Base-by-base conservation (phyloP, 2,797 vertebrate species). In the Sebastes paucispinis region DNA sequence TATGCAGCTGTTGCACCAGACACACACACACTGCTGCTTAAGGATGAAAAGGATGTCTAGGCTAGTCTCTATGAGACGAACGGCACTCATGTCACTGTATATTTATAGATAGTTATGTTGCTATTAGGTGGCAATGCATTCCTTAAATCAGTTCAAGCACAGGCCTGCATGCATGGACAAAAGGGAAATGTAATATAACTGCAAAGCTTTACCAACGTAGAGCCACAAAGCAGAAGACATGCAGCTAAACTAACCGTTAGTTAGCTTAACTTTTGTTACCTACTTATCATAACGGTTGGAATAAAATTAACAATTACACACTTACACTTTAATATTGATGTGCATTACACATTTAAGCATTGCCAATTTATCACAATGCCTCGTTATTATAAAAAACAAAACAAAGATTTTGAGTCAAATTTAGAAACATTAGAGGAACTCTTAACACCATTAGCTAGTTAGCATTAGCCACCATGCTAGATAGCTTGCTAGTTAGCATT, bases 381-480 rank as follows among this genome's bases (percentile, higher is more conserved):
- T 43, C 0, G 25, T 52, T 25, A 27, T 14, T 14, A 1, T 16
- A 43, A 43, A 6, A 3, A 43, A 25, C 39, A 29, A 25, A 39
- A 34, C 18, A 2, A 3, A 13, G 0, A 24, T 8, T 43, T 6
- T 3, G 20, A 54, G 10, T 32, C 2, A 67, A 72, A 29, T 29
- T 68, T 11, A 31, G 50, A 71, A 77, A 83, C 73, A 82, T 59
- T 47, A 62, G 55, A 77, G 36, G 13, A 67, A 67, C 39, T 47
- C 36, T 8, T 16, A 47, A 27, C 39, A 68, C 47, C 34, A 59
- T 47, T 47, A 16, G 43, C 43, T 47, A 16, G 63, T 72, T 86
- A 90, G 88, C 92, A 7, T 88, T 93, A 25, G 18, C 94, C 77
- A 55, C 69, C 59, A 29, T 57, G 92, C 92, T 93, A 88, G 86